Conservation (phyloP, 2,113 vertebrate genomes). For the Zingel zingel region DNA sequence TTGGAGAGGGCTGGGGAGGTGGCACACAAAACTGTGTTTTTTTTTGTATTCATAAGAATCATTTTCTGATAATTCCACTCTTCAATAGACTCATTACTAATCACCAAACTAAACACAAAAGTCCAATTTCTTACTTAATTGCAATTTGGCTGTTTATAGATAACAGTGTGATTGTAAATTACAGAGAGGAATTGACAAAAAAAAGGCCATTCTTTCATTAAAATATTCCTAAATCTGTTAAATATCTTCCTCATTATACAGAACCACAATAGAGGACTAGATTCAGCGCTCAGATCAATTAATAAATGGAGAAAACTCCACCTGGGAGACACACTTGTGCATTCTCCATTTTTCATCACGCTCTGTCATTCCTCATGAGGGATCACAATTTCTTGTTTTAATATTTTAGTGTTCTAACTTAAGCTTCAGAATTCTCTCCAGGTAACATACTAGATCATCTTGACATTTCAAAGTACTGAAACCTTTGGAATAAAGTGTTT, state of each 20-base stretch:
- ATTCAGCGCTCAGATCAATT: constrained; percentile 78
- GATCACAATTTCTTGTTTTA: constrained; percentile 84
- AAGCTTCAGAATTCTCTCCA: constrained; percentile 83
- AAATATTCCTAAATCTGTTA: constrained; percentile 74
- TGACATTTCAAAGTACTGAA: constrained; percentile 86
- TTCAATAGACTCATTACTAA: constrained; percentile 75
- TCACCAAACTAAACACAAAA: constrained; percentile 76
- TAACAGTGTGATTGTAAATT: constrained; percentile 76
- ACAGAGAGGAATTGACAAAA: constrained; percentile 62
- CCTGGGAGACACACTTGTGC: constrained; percentile 73
- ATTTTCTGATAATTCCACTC: constrained; percentile 73
- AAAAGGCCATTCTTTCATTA: constrained; percentile 78
- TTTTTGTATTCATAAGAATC: constrained; percentile 82
- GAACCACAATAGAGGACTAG: constrained; percentile 72
- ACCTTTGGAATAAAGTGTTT: constrained; percentile 87
- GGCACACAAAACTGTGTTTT: constrained; percentile 72
- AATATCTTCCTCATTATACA: constrained; percentile 77
- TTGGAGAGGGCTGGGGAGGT: not conserved
- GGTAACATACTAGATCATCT: constrained; percentile 84
- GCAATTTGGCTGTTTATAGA: constrained; percentile 78
- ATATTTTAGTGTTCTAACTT: constrained; percentile 87
- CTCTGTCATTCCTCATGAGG: constrained; percentile 68
- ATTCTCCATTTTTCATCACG: constrained; percentile 79
- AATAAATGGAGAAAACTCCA: constrained; percentile 81
- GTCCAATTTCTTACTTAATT: constrained; percentile 77